Base-by-base conservation (phyloP, 2,888 invertebrate species). In the Lamproptera curius region DNA sequence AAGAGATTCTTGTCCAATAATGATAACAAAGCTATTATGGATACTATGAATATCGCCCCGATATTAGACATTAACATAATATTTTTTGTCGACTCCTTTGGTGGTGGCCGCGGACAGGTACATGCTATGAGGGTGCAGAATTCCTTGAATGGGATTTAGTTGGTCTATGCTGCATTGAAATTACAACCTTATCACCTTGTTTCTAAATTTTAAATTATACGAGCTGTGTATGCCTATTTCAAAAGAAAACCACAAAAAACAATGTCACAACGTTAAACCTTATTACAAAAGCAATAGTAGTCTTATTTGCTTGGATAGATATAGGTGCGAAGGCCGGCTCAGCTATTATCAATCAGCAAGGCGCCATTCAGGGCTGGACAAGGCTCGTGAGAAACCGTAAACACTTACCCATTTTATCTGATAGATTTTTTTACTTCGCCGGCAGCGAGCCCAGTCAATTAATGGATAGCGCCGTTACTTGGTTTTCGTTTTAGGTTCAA, bases 311-410 rank as follows among this genome's bases (percentile, higher is more conserved):
- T 46, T 58, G 59, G 9, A 41, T 36, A 16, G 10, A 10, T 1
- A 36, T 53, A 77, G 78, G 79, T 78, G 79, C 71, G 76, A 80
- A 79, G 80, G 73, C 73, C 72, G 78, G 69, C 65, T 67, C 62
- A 73, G 73, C 75, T 78, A 78, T 80, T 85, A 86, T 86, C 85
- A 85, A 87, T 87, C 87, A 87, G 83, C 66, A 67, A 80, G 87
- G 86, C 86, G 87, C 87, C 86, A 87, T 86, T 84, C 85, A 87
- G 85, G 85, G 85, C 76, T 84, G 82, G 79, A 65, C 76, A 70
- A 73, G 75, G 73, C 73, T 80, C 83, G 85, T 87, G 85, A 87
- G 87, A 86, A 86, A 80, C 82, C 76, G 85, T 87, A 86, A 87
- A 87, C 85, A 85, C 85, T 85, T 86, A 84, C 81, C 76, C 80